Conservation (phyloP, 2,888 invertebrate genomes). For the Tribolium freemani region DNA sequence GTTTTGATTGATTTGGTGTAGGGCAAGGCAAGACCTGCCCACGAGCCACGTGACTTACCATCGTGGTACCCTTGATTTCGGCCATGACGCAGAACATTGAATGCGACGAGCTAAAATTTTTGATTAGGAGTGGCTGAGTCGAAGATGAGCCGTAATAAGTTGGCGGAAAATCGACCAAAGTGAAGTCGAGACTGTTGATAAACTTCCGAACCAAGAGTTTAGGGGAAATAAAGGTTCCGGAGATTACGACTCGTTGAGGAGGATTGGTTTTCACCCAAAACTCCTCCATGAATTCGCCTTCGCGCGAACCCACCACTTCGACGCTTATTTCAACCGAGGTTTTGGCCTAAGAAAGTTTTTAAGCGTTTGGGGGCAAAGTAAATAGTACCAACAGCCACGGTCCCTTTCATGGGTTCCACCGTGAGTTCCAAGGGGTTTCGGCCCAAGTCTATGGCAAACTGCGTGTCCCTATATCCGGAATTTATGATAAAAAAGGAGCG, state of each 20-base stretch:
- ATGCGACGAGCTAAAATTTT: conserved; percentile 66
- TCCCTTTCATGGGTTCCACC: conserved; percentile 66
- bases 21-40: conserved; percentile 1
- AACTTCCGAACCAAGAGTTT: conserved; percentile 64
- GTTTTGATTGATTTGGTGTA: background rate
- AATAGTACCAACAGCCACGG: conserved; percentile 47
- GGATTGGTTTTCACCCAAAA: conserved; percentile 68
- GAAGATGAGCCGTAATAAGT: conserved; percentile 64
- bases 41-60: conserved; percentile 55
- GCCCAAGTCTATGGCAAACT: conserved; percentile 67
- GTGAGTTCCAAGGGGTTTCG: conserved; percentile 64
- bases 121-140: conserved; percentile 63
- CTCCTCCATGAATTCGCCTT: conserved; percentile 64
- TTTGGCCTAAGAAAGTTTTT: conserved; percentile 46
- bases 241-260: conserved; percentile 59
- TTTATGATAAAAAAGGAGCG: conserved; percentile 64
- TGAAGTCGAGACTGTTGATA: conserved; percentile 63
- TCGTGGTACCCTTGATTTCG: conserved; percentile 57
- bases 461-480: conserved; percentile 63
- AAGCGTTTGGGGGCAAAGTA: background rate
- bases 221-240: conserved; percentile 62
- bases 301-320: conserved; percentile 63
- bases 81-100: conserved; percentile 66
- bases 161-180: conserved; percentile 66
- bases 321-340: conserved; percentile 56